phyloP scores from a whole-genome alignment of 2,888 invertebrate genomes.

The Zeuzera pyrina region DNA sequence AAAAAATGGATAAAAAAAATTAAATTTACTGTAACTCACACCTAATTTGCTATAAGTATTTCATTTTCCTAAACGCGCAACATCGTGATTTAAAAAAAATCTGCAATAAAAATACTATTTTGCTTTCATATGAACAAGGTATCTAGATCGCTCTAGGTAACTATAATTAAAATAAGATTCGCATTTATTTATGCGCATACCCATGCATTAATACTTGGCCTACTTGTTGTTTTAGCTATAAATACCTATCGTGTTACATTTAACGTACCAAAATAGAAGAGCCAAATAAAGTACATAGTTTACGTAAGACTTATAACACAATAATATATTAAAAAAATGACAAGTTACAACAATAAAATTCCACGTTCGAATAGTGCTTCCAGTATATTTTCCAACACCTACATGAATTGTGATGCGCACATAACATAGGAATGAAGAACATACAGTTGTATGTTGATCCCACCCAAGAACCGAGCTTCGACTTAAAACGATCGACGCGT shows the following conservation, averaged over 20 bases:
- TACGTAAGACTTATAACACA: too few relatives aligned
- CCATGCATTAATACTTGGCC: constrained; percentile 45
- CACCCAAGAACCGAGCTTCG: constrained; percentile 23
- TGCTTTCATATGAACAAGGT: too few relatives aligned
- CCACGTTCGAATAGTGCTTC: constrained; percentile 6
- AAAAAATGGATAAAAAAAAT: too few relatives aligned
- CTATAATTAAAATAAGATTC: constrained; percentile 51
- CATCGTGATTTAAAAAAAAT: too few relatives aligned
- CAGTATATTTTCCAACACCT: constrained; percentile 10
- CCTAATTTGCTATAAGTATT: too few relatives aligned
- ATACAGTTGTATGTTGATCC: constrained; percentile 12
- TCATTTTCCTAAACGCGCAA: too few relatives aligned
- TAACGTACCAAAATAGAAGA: too few relatives aligned
- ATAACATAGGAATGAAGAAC: not conserved
- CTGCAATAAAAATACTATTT: too few relatives aligned
- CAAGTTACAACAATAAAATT: constrained; percentile 5
- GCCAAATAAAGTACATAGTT: too few relatives aligned
- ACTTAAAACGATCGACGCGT: constrained; percentile 22
- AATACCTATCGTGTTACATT: too few relatives aligned
- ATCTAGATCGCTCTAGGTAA: constrained; percentile 20
- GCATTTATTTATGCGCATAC: constrained; percentile 44
- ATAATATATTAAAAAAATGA: too few relatives aligned
- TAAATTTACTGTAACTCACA: too few relatives aligned
- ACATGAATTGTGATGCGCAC: constrained; percentile 11
- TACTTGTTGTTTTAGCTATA: constrained; percentile 33